Evolutionary conservation across 2,888 invertebrate species (phyloP), one percentile per base, ranked within the genome.

Genomic region (Reticulitermes lucifugus): DNA sequence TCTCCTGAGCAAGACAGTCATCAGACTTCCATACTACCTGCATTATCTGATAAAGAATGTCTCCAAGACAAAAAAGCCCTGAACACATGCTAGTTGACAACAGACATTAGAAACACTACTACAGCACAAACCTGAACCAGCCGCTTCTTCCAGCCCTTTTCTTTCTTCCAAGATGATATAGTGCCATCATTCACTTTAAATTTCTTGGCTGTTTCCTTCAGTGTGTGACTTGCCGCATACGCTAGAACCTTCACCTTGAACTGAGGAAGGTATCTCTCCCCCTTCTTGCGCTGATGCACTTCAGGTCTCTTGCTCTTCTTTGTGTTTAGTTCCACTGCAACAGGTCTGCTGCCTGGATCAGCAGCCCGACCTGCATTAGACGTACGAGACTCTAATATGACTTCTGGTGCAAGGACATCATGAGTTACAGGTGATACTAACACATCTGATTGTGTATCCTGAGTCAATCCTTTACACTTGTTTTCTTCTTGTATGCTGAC

Each of bases 181-280:
- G 87, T 86, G 43, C 60, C 79, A 70, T 80, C 71, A 75, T 86
- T 80, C 41, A 87, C 85, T 51, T 80, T 84, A 80, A 85, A 87
- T 84, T 87, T 87, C 10, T 75, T 55, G 25, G 86, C 86, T 21
- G 87, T 84, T 41, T 80, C 80, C 84, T 83, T 86, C 9, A 87
- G 70, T 18, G 83, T 83, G 77, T 83, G 87, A 7, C 35, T 83
- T 0, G 79, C 43, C 9, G 85, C 83, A 81, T 86, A 87, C 3
- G 86, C 35, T 21, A 86, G 83, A n/a, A 86, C 87, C 71, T 86
- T 87, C n/a, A 86, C 83, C 55, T 87, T 87, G 82, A 87, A 87
- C 21, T 85, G 79, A 10, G 87, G 86, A 12, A 86, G 82, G 59
- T 87, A 87, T 3, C 87, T 79, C 65, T 87, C 86, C 6, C 86